phyloP scores from a whole-genome alignment of 1,140 invertebrate species.

The Copidosoma floridanum region DNA sequence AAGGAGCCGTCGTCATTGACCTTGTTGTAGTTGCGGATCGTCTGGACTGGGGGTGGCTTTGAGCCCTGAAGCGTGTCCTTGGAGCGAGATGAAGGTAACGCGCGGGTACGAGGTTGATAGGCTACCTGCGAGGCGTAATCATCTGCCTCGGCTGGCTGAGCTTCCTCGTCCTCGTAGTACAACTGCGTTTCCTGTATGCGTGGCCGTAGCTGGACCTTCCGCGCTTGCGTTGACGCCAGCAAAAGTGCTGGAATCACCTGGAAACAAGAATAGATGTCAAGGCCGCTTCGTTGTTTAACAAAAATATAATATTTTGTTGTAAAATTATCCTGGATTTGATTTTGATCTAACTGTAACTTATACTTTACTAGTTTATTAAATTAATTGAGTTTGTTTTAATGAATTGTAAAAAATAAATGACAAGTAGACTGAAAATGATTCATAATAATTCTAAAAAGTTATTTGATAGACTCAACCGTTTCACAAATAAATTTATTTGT shows the following conservation, averaged over 20 bases:
- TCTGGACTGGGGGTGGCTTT: slow-evolving; percentile 72
- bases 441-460: too few relatives aligned
- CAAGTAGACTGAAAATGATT: too few relatives aligned
- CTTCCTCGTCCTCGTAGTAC: slow-evolving; percentile 50
- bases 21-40: slow-evolving; percentile 78
- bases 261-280: too few relatives aligned
- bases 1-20: slow-evolving; percentile 83
- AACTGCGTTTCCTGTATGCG: slow-evolving; percentile 45
- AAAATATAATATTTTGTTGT: too few relatives aligned
- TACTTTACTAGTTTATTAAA: too few relatives aligned
- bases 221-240: slow-evolving; percentile 41
- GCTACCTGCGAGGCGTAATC: slow-evolving; percentile 43
- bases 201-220: slow-evolving; percentile 46
- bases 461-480: too few relatives aligned
- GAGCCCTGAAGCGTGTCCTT: slow-evolving; percentile 59
- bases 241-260: slow-evolving; percentile 50
- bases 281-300: too few relatives aligned
- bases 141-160: slow-evolving; percentile 40
- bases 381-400: too few relatives aligned
- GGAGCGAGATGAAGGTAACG: slow-evolving; percentile 50
- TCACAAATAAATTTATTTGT: too few relatives aligned
- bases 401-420: too few relatives aligned
- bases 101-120: slow-evolving; percentile 49
- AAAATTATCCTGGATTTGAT: too few relatives aligned
- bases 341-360: too few relatives aligned